Percentiles rank a stretch among this genome's conserved stretches.
Evolutionary conservation across 2,113 vertebrate species (phyloP).

Genomic region (Limnothrissa miodon): DNA sequence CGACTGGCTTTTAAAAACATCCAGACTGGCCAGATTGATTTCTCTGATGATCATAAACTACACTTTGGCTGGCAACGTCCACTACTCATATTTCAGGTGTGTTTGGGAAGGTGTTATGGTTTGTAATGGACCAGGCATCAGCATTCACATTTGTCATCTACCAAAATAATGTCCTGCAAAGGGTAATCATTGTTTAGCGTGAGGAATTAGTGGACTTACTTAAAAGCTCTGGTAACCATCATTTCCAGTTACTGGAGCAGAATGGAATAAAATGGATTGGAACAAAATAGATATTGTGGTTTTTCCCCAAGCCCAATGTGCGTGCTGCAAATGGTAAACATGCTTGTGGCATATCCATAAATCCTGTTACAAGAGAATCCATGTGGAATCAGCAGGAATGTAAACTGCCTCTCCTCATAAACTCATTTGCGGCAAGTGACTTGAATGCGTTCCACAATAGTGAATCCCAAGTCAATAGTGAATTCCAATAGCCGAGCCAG

Average conservation of each 20-base stretch:
- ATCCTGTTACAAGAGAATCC: not conserved
- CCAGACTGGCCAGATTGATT: conserved; percentile 13
- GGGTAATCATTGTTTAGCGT: not conserved
- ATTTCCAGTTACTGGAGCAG: not conserved
- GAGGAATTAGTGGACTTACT: too few relatives aligned
- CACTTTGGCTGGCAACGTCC: conserved; percentile 11
- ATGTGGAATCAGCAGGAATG: not conserved
- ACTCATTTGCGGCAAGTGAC: not conserved
- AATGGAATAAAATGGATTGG: not conserved
- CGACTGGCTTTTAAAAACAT: conserved; percentile 10
- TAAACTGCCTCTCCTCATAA: not conserved
- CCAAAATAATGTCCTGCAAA: not conserved
- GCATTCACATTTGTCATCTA: not conserved
- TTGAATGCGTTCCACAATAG: not conserved
- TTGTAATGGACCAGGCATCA: not conserved
- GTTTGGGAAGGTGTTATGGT: conserved; percentile 10
- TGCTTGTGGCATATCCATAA: not conserved
- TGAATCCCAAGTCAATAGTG: not conserved
- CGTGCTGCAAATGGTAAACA: not conserved
- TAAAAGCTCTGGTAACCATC: not conserved
- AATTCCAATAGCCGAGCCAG: not conserved
- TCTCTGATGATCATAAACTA: conserved; percentile 23
- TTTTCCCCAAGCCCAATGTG: not conserved
- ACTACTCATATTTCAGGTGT: conserved; percentile 6
- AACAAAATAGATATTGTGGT: not conserved